Base-by-base conservation (phyloP, 2,113 vertebrate species). In the Riparia riparia region DNA sequence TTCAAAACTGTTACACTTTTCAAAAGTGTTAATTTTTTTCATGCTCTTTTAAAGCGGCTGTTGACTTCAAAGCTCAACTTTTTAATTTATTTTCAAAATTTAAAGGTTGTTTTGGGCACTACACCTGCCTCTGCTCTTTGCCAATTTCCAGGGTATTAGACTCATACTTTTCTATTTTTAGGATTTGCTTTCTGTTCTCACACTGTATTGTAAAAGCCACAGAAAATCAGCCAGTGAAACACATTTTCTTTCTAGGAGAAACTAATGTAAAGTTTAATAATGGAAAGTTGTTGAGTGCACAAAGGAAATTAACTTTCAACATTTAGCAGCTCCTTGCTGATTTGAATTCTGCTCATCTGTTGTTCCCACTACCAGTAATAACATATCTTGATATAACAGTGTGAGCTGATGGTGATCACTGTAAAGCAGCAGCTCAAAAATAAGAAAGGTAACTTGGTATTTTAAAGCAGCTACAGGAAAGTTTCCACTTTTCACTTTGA, bases 261-360 rank as follows among this genome's bases (percentile, higher is more conserved):
- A 81, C 26, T 18, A 61, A 53, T 58, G 57, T 82, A 9, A 96
- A 82, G 18, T 76, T 87, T 85, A 76, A 39, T 61, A 63, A 63
- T 13, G 47, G 79, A 63, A 80, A 85, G 47, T 19, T 82, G 42
- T 58, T 3, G 14, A 66, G 37, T 22, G 25, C 65, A 45, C 31
- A 60, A 47, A 91, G 78, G 66, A 95, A 94, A 92, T 77, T 28
- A 74, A 49, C 56, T 57, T 73, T 26, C 31, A 90, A 25, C 39
- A 34, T 72, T 86, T 22, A 61, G 76, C 80, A 92, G 61, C 18
- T 69, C 50, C 20, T 58, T 34, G 22, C 21, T 79, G 1, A 58
- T 94, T 79, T 77, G 71, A 88, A 15, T 80, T 80, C 25, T 41
- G 37, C 37, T 86, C 37, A 19, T 56, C 17, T 86, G 15, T 64